A percentile compares a stretch with the other conserved stretches of the same genome.
These are phyloP conservation scores for Polyergus mexicanus DNA, from an alignment of 1,140 invertebrate genomes.

Conservation along the genomic window DNA sequence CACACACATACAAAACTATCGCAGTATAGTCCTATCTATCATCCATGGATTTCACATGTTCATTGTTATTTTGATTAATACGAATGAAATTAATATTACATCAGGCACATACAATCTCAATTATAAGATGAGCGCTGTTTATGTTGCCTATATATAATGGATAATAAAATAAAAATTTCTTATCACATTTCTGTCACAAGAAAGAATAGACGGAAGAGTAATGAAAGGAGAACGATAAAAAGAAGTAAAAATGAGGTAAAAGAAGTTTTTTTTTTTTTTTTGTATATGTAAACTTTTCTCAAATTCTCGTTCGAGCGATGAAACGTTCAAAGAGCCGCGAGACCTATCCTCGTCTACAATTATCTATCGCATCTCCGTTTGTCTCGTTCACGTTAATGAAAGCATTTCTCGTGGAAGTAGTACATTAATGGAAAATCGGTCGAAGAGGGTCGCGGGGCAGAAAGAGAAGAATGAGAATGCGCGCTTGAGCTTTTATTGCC, in stretches of 20 bases:
- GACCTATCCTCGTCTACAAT: conserved; percentile 11
- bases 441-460: conserved; percentile 16
- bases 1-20: background rate
- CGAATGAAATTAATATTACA: background rate
- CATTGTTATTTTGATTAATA: background rate
- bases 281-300: conserved; percentile 35
- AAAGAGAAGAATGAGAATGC: conserved; percentile 15
- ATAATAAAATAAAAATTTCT: conserved; percentile 11
- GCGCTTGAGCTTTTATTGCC: conserved; percentile 52
- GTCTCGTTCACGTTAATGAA: conserved; percentile 57
- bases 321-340: conserved; percentile 36
- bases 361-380: conserved; percentile 36
- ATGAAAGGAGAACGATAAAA: background rate
- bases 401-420: conserved; percentile 49
- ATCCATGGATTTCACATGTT: background rate
- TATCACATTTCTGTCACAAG: background rate
- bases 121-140: background rate
- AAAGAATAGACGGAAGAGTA: background rate
- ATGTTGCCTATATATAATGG: background rate
- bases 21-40: background rate
- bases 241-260: background rate
- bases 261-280: background rate
- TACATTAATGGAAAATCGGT: conserved; percentile 24
- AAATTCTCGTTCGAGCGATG: conserved; percentile 8
- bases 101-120: background rate